phyloP scores from a whole-genome alignment of 2,113 vertebrate genomes.

The Dasyornis broadbenti region DNA sequence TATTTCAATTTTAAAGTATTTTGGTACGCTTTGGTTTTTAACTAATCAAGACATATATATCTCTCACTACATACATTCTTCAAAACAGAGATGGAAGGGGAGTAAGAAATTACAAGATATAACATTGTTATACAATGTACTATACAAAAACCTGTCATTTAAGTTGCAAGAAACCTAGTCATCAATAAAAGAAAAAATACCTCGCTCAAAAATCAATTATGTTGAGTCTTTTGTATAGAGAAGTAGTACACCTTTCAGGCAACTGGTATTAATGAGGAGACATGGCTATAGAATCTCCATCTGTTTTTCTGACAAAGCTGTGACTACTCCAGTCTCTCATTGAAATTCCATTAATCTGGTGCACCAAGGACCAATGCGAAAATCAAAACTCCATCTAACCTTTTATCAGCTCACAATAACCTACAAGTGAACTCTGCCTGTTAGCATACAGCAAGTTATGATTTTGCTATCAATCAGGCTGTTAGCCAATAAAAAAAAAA shows the following conservation, averaged over 20 bases:
- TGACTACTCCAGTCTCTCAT: slow-evolving; percentile 78
- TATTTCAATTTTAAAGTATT: background rate
- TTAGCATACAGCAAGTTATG: slow-evolving; percentile 80
- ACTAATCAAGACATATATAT: background rate
- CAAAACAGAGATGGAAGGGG: slow-evolving; percentile 33
- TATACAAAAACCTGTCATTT: slow-evolving; percentile 68
- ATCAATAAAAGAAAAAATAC: slow-evolving; percentile 75
- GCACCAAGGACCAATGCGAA: slow-evolving; percentile 78
- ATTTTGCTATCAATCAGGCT: slow-evolving; percentile 81
- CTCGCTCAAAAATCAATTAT: slow-evolving; percentile 80
- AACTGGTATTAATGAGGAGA: slow-evolving; percentile 82
- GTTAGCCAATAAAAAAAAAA: slow-evolving; percentile 65
- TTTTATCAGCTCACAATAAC: slow-evolving; percentile 85
- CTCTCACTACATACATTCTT: slow-evolving; percentile 8
- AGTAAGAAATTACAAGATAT: slow-evolving; percentile 43
- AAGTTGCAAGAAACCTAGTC: slow-evolving; percentile 69
- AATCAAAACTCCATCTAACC: slow-evolving; percentile 84
- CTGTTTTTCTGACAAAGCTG: slow-evolving; percentile 84
- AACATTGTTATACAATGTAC: slow-evolving; percentile 48
- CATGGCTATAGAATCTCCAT: slow-evolving; percentile 83
- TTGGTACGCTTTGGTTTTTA: background rate
- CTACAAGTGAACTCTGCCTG: slow-evolving; percentile 84
- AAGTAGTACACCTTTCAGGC: slow-evolving; percentile 79
- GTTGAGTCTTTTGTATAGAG: slow-evolving; percentile 78
- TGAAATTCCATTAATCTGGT: slow-evolving; percentile 86